Conservation (phyloP, 2,888 invertebrate species). For the Selenia dentaria region DNA sequence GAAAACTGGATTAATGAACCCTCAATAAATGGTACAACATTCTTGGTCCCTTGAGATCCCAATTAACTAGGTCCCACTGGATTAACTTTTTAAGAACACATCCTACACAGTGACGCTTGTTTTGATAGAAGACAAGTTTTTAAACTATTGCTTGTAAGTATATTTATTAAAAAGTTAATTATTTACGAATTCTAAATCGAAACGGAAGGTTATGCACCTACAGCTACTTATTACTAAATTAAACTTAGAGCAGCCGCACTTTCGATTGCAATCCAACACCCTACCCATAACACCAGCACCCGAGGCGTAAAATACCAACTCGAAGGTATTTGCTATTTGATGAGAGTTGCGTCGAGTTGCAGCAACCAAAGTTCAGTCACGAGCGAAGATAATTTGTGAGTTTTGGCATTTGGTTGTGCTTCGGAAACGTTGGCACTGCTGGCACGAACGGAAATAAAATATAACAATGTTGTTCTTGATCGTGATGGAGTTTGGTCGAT, state of each 20-base stretch:
- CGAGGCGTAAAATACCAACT: conserved; percentile 42
- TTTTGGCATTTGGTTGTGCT: conserved; percentile 68
- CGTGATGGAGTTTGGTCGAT: conserved; percentile 2
- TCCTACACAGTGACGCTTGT: no score
- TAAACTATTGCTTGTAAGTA: no score
- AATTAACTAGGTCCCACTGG: no score
- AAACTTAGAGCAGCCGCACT: conserved; percentile 7
- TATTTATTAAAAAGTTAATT: no score
- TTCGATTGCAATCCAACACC: conserved; percentile 14
- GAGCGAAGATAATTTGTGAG: conserved; percentile 72
- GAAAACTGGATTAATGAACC: no score
- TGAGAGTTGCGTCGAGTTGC: conserved; percentile 63
- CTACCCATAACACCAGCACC: conserved; percentile 33
- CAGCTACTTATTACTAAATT: neutral
- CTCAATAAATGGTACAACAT: no score
- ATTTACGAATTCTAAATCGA: no score
- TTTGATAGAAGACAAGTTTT: no score
- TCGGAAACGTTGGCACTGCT: conserved; percentile 25
- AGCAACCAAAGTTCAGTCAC: conserved; percentile 76
- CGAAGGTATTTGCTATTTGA: conserved; percentile 45
- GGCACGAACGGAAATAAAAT: conserved; percentile 38
- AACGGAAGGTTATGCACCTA: no score
- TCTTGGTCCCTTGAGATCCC: no score
- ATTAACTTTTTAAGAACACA: no score
- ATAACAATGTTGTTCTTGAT: neutral